Evolutionary conservation across 2,888 invertebrate genomes (phyloP).

Genomic region (Heliconius hortense): DNA sequence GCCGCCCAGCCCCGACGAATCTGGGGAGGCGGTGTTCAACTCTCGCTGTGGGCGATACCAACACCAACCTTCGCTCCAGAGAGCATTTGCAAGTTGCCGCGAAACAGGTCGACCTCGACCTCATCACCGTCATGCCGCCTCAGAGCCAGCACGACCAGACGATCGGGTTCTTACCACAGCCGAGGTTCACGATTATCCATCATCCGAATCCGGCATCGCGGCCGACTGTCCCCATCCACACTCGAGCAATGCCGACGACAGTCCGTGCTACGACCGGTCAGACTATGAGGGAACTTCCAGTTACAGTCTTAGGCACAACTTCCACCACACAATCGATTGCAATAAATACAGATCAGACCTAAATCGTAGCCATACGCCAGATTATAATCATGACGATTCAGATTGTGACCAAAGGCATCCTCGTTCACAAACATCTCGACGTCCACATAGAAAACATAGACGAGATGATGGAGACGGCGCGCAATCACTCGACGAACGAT

Average conservation of each 20-base stretch:
- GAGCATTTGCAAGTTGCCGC: conserved; percentile 75
- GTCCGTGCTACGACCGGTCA: conserved; percentile 74
- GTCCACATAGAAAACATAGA: conserved; percentile 67
- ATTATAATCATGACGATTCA: conserved; percentile 67
- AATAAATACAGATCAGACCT: conserved; percentile 69
- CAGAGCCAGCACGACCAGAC: conserved; percentile 75
- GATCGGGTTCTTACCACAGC: conserved; percentile 75
- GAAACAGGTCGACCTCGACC: conserved; percentile 69
- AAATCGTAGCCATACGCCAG: conserved; percentile 74
- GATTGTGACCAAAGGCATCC: conserved; percentile 68
- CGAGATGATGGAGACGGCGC: conserved; percentile 75
- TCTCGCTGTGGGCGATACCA: conserved; percentile 88
- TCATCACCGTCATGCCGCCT: conserved; percentile 71
- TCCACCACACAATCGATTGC: conserved; percentile 71
- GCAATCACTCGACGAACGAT: conserved; percentile 74
- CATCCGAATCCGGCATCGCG: conserved; percentile 80
- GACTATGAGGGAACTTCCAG: conserved; percentile 75
- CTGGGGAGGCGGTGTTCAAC: conserved; percentile 85
- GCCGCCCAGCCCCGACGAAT: conserved; percentile 82
- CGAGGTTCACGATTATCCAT: conserved; percentile 79
- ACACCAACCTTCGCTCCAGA: conserved; percentile 77
- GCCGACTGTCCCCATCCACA: conserved; percentile 78
- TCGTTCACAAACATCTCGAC: conserved; percentile 69
- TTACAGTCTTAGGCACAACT: conserved; percentile 71
- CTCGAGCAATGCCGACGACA: conserved; percentile 74